These are phyloP conservation scores for Falco novaeseelandiae DNA, from an alignment of 2,797 vertebrate species.

Conservation along the genomic window DNA sequence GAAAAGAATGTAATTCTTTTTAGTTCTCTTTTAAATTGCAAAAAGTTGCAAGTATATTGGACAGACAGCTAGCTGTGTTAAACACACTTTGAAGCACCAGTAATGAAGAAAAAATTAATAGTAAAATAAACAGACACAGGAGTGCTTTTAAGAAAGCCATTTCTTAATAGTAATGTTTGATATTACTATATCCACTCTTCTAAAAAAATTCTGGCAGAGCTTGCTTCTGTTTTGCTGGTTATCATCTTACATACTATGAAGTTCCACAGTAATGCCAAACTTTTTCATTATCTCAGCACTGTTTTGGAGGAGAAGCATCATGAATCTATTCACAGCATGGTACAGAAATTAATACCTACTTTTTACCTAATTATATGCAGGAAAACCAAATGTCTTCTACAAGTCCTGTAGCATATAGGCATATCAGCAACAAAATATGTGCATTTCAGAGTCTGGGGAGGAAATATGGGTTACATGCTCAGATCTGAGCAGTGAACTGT, in stretches of 20 bases:
- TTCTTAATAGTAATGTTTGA: not conserved
- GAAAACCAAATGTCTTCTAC: not conserved
- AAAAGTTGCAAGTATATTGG: slow-evolving; percentile 8
- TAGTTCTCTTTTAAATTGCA: not conserved
- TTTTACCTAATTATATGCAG: not conserved
- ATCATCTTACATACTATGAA: not conserved
- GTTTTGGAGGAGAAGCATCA: not conserved
- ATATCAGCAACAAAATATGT: not conserved
- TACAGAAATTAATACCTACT: not conserved
- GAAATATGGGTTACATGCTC: not conserved
- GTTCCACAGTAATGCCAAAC: not conserved
- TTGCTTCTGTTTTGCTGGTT: slow-evolving; percentile 27
- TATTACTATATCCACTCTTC: not conserved
- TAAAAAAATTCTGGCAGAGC: not conserved
- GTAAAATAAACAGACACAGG: not conserved
- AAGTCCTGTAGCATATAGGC: not conserved
- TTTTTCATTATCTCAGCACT: not conserved
- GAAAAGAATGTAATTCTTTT: slow-evolving; percentile 24
- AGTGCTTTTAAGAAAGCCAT: not conserved
- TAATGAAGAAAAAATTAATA: not conserved
- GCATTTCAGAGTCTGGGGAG: not conserved
- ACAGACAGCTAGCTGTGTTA: not conserved
- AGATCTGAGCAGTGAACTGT: not conserved
- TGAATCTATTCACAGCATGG: not conserved
- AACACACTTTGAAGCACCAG: slow-evolving; percentile 29